Evolutionary conservation across 2,888 invertebrate genomes (phyloP), one percentile per base, ranked within the genome.

Genomic region (Caenorhabditis drosophilae): DNA sequence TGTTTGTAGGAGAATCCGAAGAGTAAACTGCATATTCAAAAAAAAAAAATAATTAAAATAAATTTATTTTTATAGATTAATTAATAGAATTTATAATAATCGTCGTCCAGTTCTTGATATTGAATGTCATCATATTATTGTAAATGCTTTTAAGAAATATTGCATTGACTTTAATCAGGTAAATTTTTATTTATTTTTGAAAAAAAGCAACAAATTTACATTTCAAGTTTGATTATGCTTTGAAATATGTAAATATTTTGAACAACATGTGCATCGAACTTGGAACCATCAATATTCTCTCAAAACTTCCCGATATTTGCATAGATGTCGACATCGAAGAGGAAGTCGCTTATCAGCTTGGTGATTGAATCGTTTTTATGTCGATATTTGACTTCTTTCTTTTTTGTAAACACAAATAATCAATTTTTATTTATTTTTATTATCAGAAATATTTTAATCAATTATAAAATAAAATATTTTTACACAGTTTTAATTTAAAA

Each of bases 151-250:
- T 56, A 63, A 80, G 35, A 67, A 73, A 16, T 62, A 63, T 31
- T 86, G 85, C 70, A 79, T 84, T 53, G 75, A 83, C 46, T 78
- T 86, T 56, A 79, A 79, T 56, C 49, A 81, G 80, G 85, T 85
- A 16, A 15, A 6, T 11, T 38, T 2, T 7, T 9, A 6, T 7
- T 16, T 7, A n/a, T n/a, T 16, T n/a, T 16, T 31, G 12, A 31
- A 31, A 7, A 9, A n/a, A n/a, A 34, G 16, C 11, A 9, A 41
- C 7, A 18, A 18, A 12, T 9, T 11, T n/a, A 12, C 16, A 41
- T n/a, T 16, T n/a, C 23, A 22, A 85, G 84, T 83, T 84, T 75
- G 84, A 84, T 49, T 84, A 84, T 70, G 85, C 85, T 12, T 60
- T 85, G 64, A 78, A 84, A 53, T 83, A 84, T 56, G 79, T 84